Conservation (phyloP, 2,797 vertebrate species). For the Darevskia nairensis region DNA sequence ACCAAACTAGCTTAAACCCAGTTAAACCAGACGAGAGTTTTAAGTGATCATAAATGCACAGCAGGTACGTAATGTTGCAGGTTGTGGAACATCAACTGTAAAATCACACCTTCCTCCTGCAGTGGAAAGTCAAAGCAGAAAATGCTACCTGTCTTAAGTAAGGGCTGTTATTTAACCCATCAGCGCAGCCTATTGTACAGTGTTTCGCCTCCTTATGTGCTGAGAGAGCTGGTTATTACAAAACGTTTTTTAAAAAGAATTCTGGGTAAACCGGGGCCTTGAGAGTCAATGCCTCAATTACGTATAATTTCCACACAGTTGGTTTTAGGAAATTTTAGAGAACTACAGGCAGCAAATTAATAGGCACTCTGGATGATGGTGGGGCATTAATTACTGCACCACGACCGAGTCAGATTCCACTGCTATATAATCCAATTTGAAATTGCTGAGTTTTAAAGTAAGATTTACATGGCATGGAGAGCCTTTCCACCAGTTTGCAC, state of each 20-base stretch:
- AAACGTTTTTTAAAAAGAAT: background rate
- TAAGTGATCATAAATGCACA: background rate
- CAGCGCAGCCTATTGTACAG: background rate
- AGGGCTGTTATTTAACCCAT: background rate
- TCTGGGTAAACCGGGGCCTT: background rate
- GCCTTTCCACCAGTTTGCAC: background rate
- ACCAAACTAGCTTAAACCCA: too few species aligned
- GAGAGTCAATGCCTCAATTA: background rate
- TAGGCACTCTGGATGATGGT: background rate
- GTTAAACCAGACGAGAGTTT: background rate
- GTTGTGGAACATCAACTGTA: background rate
- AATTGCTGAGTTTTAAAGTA: background rate
- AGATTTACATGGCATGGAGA: too few species aligned
- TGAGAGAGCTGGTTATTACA: background rate
- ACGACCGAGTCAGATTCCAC: background rate
- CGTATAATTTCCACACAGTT: constrained; percentile 15
- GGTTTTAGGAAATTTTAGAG: background rate
- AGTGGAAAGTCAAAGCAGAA: background rate
- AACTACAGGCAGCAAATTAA: constrained; percentile 19
- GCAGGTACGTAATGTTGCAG: background rate
- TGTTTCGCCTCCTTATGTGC: background rate
- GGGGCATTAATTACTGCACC: constrained; percentile 11
- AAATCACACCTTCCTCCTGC: background rate
- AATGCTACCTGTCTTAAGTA: background rate
- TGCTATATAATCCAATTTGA: background rate